Evolutionary conservation across 1,140 invertebrate genomes (phyloP).

Genomic region (Pseudomyrmex cubaensis): DNA sequence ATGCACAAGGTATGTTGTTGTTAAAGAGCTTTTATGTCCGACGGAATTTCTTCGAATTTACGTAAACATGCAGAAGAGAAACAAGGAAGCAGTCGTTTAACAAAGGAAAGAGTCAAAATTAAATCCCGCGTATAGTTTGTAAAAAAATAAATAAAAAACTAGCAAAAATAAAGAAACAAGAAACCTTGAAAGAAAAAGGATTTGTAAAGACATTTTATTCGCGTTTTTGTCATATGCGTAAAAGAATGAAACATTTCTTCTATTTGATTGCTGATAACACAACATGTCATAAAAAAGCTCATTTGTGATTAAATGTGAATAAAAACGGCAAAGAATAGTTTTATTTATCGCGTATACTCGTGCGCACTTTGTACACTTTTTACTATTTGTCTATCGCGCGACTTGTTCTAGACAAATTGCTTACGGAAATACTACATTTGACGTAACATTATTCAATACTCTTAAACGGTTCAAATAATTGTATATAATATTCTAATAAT

Average conservation of each 20-base stretch:
- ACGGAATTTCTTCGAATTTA: conserved; percentile 20
- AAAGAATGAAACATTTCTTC: conserved; percentile 19
- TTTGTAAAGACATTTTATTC: not conserved
- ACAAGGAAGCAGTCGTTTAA: not conserved
- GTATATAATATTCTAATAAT: not conserved
- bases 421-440: not conserved
- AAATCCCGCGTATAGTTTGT: not conserved
- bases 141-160: not conserved
- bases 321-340: not conserved
- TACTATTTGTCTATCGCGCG: not conserved
- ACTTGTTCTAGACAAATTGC: not conserved
- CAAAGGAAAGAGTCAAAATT: not conserved
- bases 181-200: not conserved
- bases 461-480: not conserved
- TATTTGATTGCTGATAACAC: conserved; percentile 1
- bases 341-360: conserved; percentile 14
- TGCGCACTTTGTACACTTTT: not conserved
- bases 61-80: not conserved
- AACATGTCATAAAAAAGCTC: conserved; percentile 5
- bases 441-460: too few species aligned
- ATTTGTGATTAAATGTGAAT: not conserved
- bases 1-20: conserved; percentile 10
- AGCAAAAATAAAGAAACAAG: not conserved
- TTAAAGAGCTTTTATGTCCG: not conserved
- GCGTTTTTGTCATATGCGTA: not conserved